phyloP scores from a whole-genome alignment of 1,140 invertebrate species.

The Cepaea nemoralis region DNA sequence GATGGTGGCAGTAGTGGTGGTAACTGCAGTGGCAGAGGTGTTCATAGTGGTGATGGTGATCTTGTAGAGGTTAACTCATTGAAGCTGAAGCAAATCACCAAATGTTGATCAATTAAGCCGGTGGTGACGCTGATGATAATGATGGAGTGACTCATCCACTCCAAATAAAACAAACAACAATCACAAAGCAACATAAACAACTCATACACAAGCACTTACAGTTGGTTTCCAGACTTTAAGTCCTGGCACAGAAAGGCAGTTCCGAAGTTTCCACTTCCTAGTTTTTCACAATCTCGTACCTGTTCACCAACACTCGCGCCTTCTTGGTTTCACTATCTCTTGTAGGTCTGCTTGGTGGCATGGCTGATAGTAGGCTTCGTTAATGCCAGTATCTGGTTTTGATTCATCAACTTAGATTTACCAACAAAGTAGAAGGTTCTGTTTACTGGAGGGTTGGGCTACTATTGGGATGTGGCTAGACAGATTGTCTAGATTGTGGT shows the following conservation, averaged over 20 bases:
- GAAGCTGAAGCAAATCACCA: too few relatives aligned
- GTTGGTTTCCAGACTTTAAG: slow-evolving; percentile 52
- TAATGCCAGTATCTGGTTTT: background rate
- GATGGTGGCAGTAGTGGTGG: too few relatives aligned
- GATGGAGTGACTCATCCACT: too few relatives aligned
- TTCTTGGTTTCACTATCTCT: slow-evolving; percentile 52
- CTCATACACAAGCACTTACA: slow-evolving; percentile 35
- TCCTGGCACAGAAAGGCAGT: slow-evolving; percentile 70
- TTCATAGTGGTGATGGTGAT: too few relatives aligned
- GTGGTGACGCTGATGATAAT: too few relatives aligned
- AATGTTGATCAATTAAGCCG: too few relatives aligned
- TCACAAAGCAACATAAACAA: background rate
- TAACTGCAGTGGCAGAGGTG: too few relatives aligned
- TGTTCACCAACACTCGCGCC: slow-evolving; percentile 62
- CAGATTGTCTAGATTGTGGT: background rate
- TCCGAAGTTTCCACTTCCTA: slow-evolving; percentile 72
- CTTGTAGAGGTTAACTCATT: too few relatives aligned
- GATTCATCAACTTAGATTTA: background rate
- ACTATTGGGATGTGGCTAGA: background rate
- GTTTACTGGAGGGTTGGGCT: too few relatives aligned
- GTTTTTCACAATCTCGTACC: slow-evolving; percentile 69
- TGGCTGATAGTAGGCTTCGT: slow-evolving; percentile 23
- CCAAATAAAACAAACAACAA: too few relatives aligned
- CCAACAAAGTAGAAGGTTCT: background rate
- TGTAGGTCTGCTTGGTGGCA: slow-evolving; percentile 49